phyloP scores from a whole-genome alignment of 2,113 vertebrate genomes.

The Aldabrachelys gigantea region DNA sequence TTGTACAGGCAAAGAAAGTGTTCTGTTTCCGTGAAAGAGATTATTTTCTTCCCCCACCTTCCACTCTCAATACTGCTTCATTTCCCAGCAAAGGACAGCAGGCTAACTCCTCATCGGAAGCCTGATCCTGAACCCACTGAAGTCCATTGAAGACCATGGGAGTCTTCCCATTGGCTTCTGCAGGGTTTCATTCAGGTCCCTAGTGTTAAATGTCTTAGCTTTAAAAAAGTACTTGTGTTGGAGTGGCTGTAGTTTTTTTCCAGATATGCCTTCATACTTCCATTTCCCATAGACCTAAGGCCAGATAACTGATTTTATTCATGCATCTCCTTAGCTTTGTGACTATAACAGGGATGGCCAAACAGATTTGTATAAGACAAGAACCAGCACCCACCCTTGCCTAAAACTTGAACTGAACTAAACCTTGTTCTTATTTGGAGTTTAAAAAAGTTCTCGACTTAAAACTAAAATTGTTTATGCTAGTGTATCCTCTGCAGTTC shows the following conservation, averaged over 20 bases:
- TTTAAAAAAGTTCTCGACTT: not conserved
- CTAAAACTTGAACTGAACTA: conserved; percentile 4
- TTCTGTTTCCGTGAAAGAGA: not conserved
- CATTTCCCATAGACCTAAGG: conserved; percentile 5
- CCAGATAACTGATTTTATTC: not conserved
- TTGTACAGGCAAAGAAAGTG: not conserved
- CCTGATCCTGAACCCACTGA: not conserved
- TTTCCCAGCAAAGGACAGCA: not conserved
- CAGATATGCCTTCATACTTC: not conserved
- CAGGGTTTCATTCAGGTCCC: not conserved
- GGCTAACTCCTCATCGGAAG: not conserved
- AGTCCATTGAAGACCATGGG: not conserved
- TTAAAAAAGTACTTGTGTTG: not conserved
- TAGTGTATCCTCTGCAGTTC: not conserved
- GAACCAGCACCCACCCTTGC: not conserved
- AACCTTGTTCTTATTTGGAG: not conserved
- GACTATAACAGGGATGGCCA: conserved; percentile 9
- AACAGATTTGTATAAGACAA: conserved; percentile 1
- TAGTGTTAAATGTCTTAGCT: not conserved
- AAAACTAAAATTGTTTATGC: conserved; percentile 20
- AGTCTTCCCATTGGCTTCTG: not conserved
- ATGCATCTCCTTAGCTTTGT: conserved; percentile 1
- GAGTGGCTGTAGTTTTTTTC: conserved; percentile 17
- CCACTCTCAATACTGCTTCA: not conserved
- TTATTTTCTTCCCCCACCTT: not conserved